phyloP scores from a whole-genome alignment of 1,140 invertebrate species.

The Cylas formicarius region DNA sequence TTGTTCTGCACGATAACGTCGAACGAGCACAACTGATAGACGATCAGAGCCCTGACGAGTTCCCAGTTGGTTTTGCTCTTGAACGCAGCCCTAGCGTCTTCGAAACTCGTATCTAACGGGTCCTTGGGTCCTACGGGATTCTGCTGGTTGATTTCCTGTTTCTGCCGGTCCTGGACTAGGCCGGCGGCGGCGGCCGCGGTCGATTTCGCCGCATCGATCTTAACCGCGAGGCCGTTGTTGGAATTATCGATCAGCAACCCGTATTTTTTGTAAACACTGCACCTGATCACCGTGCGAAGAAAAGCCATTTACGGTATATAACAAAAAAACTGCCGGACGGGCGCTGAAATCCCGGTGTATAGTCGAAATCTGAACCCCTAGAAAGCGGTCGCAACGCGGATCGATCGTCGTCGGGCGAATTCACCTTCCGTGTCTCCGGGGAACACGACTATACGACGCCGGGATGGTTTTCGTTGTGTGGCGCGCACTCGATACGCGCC shows the following conservation, averaged over 20 bases:
- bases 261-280: slow-evolving; percentile 39
- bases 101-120: slow-evolving; percentile 81
- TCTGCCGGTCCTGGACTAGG: slow-evolving; percentile 15
- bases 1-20: slow-evolving; percentile 91
- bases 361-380: too few relatives aligned
- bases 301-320: slow-evolving; percentile 46
- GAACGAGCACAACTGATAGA: slow-evolving; percentile 88
- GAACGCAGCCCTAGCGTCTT: slow-evolving; percentile 71
- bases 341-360: too few relatives aligned
- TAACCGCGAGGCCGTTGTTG: slow-evolving; percentile 24
- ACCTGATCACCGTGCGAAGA: slow-evolving; percentile 41
- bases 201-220: slow-evolving; percentile 31
- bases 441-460: too few relatives aligned
- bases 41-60: slow-evolving; percentile 83
- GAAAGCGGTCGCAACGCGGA: too few relatives aligned
- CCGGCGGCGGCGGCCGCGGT: slow-evolving; percentile 15
- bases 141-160: slow-evolving; percentile 18
- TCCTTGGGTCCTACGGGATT: slow-evolving; percentile 50
- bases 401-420: too few relatives aligned
- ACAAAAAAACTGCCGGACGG: too few relatives aligned
- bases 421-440: too few relatives aligned
- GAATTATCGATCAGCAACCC: slow-evolving; percentile 30
- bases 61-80: slow-evolving; percentile 95
- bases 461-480: too few relatives aligned
- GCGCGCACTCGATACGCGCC: too few relatives aligned